These are phyloP conservation scores for Oopsacas minuta DNA, from an alignment of 37 sponge, comb jelly and placozoan species.

Conservation along the genomic window DNA sequence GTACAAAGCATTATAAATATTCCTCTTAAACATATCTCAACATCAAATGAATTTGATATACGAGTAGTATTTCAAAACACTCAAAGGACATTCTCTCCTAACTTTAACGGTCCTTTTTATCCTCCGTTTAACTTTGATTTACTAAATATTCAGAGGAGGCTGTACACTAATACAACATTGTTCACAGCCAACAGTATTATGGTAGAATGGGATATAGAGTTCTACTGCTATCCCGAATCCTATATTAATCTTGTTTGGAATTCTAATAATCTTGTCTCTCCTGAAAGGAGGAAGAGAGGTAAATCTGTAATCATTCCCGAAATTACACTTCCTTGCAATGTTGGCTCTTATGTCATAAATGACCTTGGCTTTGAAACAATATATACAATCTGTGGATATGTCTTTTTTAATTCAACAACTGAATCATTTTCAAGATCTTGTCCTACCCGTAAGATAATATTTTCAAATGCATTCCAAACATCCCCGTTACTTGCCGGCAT, in stretches of 20 bases:
- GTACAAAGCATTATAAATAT: not conserved
- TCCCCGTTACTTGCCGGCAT: not conserved
- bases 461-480: not conserved
- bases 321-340: not conserved
- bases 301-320: not conserved
- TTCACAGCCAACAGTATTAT: not conserved
- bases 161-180: not conserved
- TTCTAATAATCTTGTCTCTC: not conserved
- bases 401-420: conserved; percentile 13
- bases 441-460: not conserved
- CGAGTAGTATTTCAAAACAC: not conserved
- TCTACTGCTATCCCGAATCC: not conserved
- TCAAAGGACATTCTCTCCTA: not conserved
- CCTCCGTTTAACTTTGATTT: not conserved
- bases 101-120: not conserved
- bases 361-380: not conserved
- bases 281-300: not conserved
- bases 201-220: not conserved
- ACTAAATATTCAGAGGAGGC: not conserved
- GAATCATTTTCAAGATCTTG: not conserved
- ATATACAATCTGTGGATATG: not conserved
- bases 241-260: not conserved
- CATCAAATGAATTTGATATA: not conserved
- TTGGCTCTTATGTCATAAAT: not conserved
- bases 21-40: not conserved